A percentile compares a stretch with the other conserved stretches of the same genome.
Conservation (phyloP, 2,113 vertebrate genomes). For the Rattus rattus region DNA sequence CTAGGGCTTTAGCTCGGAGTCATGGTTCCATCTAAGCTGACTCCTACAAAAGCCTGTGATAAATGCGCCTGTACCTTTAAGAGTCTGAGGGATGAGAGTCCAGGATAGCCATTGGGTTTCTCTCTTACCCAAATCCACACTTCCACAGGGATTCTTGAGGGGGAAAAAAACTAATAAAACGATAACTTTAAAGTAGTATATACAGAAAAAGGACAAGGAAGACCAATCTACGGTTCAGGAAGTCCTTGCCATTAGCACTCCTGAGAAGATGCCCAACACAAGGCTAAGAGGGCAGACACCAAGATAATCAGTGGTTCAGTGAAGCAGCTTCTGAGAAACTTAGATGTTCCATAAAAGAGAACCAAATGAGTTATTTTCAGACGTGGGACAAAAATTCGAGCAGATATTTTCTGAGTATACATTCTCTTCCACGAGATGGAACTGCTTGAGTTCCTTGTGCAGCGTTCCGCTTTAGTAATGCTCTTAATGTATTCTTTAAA, state of each 20-base stretch:
- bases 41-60: neutral
- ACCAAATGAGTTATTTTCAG: neutral
- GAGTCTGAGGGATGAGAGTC: neutral
- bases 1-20: neutral
- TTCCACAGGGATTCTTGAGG: neutral
- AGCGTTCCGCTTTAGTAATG: neutral
- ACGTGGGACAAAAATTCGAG: neutral
- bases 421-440: neutral
- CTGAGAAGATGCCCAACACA: neutral
- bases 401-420: neutral
- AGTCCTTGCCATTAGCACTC: neutral
- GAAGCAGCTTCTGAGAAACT: neutral
- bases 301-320: neutral
- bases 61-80: neutral
- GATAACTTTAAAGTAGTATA: neutral
- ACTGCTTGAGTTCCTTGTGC: neutral
- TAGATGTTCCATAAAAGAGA: neutral
- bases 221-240: neutral
- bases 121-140: neutral
- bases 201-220: neutral
- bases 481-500: neutral
- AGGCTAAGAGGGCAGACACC: neutral
- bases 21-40: neutral
- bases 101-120: neutral
- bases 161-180: neutral